phyloP scores from a whole-genome alignment of 2,113 vertebrate genomes.

The Colius striatus region DNA sequence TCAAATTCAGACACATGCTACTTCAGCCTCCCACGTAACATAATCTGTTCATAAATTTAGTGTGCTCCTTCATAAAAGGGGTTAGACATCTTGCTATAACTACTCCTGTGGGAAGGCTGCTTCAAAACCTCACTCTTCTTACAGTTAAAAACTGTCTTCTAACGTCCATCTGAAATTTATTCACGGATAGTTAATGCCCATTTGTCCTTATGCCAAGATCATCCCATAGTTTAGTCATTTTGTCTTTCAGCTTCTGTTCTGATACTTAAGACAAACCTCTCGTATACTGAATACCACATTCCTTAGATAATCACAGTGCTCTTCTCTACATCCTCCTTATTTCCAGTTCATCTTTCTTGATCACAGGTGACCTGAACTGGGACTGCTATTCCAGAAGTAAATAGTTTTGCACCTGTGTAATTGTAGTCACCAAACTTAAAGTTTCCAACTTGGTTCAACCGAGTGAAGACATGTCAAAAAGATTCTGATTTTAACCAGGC shows the following conservation, averaged over 20 bases:
- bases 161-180: constrained; percentile 4
- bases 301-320: not conserved
- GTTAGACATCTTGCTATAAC: constrained; percentile 11
- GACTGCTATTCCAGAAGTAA: not conserved
- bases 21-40: not conserved
- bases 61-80: not conserved
- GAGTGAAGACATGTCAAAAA: not conserved
- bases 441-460: not conserved
- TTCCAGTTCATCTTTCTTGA: not conserved
- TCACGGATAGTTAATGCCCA: not conserved
- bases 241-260: constrained; percentile 5
- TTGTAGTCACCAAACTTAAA: not conserved
- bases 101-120: constrained; percentile 9
- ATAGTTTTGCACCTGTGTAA: not conserved
- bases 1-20: not conserved
- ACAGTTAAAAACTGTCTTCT: constrained; percentile 22
- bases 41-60: constrained; percentile 43
- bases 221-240: not conserved
- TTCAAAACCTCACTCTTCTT: constrained; percentile 12
- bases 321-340: not conserved
- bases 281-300: accelerated
- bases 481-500: not conserved
- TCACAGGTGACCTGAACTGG: not conserved
- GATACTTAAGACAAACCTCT: not conserved
- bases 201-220: constrained; percentile 26